Evolutionary conservation across 1,140 invertebrate species (phyloP).

Genomic region (Drosophila rhopaloa): DNA sequence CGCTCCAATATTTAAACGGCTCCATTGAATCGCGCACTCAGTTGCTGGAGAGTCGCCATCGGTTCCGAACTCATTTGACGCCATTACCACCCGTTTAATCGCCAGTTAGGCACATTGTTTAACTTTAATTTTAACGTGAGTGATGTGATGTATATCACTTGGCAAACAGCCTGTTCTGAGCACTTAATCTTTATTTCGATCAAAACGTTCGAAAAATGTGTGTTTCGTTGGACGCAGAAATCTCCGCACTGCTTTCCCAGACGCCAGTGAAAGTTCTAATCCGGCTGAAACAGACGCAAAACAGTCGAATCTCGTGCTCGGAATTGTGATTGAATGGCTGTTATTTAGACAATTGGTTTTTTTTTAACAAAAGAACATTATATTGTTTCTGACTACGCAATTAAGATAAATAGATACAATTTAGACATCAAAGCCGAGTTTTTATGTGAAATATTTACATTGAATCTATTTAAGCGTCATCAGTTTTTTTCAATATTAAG

Average conservation of each 20-base stretch:
- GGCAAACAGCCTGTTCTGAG: conserved; percentile 31
- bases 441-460: too few relatives aligned
- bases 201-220: not conserved
- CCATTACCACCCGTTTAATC: conserved; percentile 50
- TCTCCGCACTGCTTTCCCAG: conserved; percentile 39
- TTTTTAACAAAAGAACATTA: conserved; percentile 1
- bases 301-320: conserved; percentile 31
- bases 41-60: conserved; percentile 62
- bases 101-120: conserved; percentile 44
- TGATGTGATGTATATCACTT: conserved; percentile 36
- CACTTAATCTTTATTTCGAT: conserved; percentile 3
- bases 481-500: too few relatives aligned
- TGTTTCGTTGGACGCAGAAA: not conserved
- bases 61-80: conserved; percentile 15
- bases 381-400: not conserved
- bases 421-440: not conserved
- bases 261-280: conserved; percentile 77
- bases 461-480: too few relatives aligned
- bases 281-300: conserved; percentile 54
- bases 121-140: conserved; percentile 31
- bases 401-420: not conserved
- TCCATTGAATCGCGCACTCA: conserved; percentile 56
- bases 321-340: conserved; percentile 65
- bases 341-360: conserved; percentile 47
- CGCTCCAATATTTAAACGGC: conserved; percentile 39